phyloP scores from a whole-genome alignment of 2,113 vertebrate genomes.

The Tor tambroides region DNA sequence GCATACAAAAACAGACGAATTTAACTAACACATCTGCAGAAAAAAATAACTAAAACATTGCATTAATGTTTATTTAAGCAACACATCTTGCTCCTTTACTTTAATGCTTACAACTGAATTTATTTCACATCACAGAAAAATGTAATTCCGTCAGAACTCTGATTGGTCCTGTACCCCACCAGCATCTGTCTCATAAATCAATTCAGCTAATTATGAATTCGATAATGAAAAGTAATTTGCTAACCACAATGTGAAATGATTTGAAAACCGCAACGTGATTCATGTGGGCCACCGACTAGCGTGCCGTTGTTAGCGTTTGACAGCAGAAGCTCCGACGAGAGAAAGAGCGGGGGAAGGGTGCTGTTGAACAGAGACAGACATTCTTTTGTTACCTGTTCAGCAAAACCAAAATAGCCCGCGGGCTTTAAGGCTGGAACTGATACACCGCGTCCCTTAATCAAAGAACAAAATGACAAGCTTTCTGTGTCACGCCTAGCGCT shows the following conservation, averaged over 20 bases:
- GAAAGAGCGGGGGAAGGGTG: constrained; percentile 19
- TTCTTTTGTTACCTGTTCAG: constrained; percentile 47
- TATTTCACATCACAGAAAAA: background rate
- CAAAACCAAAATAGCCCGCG: constrained; percentile 37
- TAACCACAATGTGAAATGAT: constrained; percentile 12
- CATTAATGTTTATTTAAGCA: too few relatives aligned
- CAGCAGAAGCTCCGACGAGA: background rate
- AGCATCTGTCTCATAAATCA: background rate
- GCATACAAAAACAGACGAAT: background rate
- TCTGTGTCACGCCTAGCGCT: constrained; percentile 27
- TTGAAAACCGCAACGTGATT: constrained; percentile 25
- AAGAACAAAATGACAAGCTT: constrained; percentile 39
- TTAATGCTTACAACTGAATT: background rate
- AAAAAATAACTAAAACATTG: background rate
- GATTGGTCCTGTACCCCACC: background rate
- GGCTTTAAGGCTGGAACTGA: constrained; percentile 45
- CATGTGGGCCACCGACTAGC: constrained; percentile 5
- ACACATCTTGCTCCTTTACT: background rate
- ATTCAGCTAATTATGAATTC: background rate
- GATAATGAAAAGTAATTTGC: background rate
- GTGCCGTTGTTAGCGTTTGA: constrained; percentile 4
- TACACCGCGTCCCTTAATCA: constrained; percentile 33
- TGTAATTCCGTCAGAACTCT: background rate
- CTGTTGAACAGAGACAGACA: constrained; percentile 36
- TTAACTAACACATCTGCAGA: background rate